Evolutionary conservation across 2,113 vertebrate species (phyloP).

Genomic region (Mionectes macconnelli): DNA sequence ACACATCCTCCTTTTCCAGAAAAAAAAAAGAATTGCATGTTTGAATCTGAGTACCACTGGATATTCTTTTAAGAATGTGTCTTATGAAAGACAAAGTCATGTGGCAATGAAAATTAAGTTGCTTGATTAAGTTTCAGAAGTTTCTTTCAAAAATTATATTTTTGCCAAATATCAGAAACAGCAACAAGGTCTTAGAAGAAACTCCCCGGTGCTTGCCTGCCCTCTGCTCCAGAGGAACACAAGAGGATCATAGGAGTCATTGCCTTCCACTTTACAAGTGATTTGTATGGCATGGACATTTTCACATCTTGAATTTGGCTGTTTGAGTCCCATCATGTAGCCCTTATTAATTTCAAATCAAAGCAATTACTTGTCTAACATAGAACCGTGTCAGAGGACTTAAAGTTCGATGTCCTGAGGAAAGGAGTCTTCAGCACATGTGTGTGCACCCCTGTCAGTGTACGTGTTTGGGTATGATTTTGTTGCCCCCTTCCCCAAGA

Average conservation of each 20-base stretch:
- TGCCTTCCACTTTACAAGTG: neutral
- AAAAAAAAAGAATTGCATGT: neutral
- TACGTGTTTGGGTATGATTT: neutral
- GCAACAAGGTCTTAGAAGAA: neutral
- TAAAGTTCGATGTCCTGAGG: too few species aligned
- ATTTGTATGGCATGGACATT: neutral
- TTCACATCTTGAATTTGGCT: neutral
- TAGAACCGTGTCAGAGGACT: neutral
- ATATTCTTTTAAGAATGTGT: neutral
- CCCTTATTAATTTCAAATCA: neutral
- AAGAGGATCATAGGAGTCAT: neutral
- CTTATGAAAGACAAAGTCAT: neutral
- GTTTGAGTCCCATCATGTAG: neutral
- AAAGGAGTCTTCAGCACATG: accelerated
- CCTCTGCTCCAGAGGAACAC: neutral
- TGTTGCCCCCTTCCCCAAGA: neutral
- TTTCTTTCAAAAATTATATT: neutral
- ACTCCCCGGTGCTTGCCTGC: neutral
- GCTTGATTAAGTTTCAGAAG: neutral
- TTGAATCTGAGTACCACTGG: neutral
- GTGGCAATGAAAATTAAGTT: neutral
- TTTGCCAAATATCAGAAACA: neutral
- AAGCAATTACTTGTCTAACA: neutral
- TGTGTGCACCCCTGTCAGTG: neutral
- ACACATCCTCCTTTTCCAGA: neutral